These are phyloP conservation scores for Plutella xylostella DNA, from an alignment of 2,888 invertebrate genomes.

Conservation along the genomic window DNA sequence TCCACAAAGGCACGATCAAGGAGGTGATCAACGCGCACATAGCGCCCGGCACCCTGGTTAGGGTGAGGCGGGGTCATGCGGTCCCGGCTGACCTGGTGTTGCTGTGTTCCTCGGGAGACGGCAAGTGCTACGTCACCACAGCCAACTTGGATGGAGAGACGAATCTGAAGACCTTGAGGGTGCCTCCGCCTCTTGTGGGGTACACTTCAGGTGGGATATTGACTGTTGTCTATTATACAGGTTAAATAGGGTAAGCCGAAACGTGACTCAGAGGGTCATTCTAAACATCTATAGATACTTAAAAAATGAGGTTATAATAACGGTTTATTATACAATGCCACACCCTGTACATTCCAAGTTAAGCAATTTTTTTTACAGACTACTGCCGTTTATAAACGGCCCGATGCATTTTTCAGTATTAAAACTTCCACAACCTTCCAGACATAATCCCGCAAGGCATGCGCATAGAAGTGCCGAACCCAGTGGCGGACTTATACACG, in stretches of 20 bases:
- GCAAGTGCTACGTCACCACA: constrained; percentile 83
- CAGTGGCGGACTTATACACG: constrained; percentile 80
- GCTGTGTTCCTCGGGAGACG: constrained; percentile 76
- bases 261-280: no score
- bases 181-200: constrained; percentile 49
- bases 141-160: constrained; percentile 91
- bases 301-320: no score
- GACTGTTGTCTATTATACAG: background rate
- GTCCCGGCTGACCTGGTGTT: constrained; percentile 87
- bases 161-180: constrained; percentile 75
- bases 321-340: no score
- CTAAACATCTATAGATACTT: no score
- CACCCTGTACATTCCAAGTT: no score
- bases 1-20: constrained; percentile 65
- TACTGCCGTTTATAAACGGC: no score
- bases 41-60: constrained; percentile 82
- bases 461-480: constrained; percentile 78
- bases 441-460: constrained; percentile 57
- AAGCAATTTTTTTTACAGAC: no score
- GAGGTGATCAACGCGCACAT: constrained; percentile 68
- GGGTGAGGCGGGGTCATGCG: constrained; percentile 77
- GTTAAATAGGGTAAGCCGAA: no score
- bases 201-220: constrained; percentile 43
- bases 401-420: no score
- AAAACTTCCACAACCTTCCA: no score